Base-by-base conservation (phyloP, 2,113 vertebrate genomes). In the Syngnathus scovelli region DNA sequence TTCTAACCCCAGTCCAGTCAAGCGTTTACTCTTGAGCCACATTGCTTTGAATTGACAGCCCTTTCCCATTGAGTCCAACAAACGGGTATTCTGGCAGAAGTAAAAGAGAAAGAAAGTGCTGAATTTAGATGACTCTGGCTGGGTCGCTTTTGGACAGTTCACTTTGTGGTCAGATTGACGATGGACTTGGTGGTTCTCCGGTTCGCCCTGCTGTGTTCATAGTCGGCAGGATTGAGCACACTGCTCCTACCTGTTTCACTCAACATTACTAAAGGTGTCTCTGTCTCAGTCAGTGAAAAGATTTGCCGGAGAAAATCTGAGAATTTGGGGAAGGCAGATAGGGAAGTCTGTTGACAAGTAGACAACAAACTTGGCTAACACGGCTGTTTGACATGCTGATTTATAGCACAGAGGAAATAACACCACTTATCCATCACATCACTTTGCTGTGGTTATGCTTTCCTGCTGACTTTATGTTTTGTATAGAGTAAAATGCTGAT, bases 41-140 rank as follows among this genome's bases (percentile, higher is more conserved):
- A 83, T 86, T 88, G 87, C 86, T 89, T 86, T 76, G 76, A 82
- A 86, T 77, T 82, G 83, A 84, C 78, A 81, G 69, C 79, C 66
- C 66, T 64, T 78, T 61, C 68, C 74, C 56, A 52, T 58, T 68
- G 75, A 85, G 61, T 77, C 49, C 51, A 65, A 36, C 79, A 59
- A 62, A 68, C 43, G 46, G 74, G 75, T 69, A 59, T 68, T 82
- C 68, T 76, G 62, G 51, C 67, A 38, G 21, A 44, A 77, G 76
- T 62, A 65, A 66, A 64, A 39, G 11, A 64, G 64, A 73, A 21
- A 69, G 56, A 72, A 74, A 77, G 79, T 78, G 68, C 64, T 6
- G 21, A 68, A 75, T 41, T 33, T 64, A 64, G 60, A 64, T 66
- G 75, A 69, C 61, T 71, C 67, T 51, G 48, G 58, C 70, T 71